Conservation (phyloP, 2,797 vertebrate species). For the Melopsittacus undulatus region DNA sequence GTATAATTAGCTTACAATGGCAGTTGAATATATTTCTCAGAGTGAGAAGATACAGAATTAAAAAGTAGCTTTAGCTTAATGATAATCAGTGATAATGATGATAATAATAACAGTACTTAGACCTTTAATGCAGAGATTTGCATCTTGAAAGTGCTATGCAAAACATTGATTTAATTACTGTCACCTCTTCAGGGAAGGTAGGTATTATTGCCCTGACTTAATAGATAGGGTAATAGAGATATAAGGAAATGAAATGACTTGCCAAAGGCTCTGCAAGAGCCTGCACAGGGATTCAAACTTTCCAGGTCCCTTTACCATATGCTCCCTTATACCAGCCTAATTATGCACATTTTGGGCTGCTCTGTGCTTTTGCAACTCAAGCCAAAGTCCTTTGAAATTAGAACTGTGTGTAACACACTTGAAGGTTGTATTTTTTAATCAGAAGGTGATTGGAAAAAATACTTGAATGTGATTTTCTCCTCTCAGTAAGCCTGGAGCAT, state of each 20-base stretch:
- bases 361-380: constrained; percentile 43
- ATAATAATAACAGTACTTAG: constrained; percentile 65
- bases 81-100: constrained; percentile 60
- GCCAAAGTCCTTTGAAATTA: constrained; percentile 26
- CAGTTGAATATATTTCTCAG: constrained; percentile 54
- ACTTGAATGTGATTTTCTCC: not conserved
- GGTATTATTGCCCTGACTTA: constrained; percentile 57
- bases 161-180: constrained; percentile 71
- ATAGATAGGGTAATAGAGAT: constrained; percentile 56
- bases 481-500: not conserved
- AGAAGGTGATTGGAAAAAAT: not conserved
- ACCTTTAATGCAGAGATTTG: constrained; percentile 65
- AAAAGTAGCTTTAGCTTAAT: constrained; percentile 52
- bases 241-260: constrained; percentile 48
- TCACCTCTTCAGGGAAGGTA: constrained; percentile 65
- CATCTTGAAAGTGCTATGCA: constrained; percentile 62
- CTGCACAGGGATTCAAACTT: constrained; percentile 48
- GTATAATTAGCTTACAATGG: constrained; percentile 73
- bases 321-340: constrained; percentile 4
- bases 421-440: constrained; percentile 4
- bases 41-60: constrained; percentile 25
- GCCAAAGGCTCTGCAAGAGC: constrained; percentile 36
- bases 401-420: not conserved
- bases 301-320: not conserved
- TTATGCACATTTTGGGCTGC: not conserved